phyloP scores from a whole-genome alignment of 92 coral and sea anemone genomes.

The Pocillopora meandrina region DNA sequence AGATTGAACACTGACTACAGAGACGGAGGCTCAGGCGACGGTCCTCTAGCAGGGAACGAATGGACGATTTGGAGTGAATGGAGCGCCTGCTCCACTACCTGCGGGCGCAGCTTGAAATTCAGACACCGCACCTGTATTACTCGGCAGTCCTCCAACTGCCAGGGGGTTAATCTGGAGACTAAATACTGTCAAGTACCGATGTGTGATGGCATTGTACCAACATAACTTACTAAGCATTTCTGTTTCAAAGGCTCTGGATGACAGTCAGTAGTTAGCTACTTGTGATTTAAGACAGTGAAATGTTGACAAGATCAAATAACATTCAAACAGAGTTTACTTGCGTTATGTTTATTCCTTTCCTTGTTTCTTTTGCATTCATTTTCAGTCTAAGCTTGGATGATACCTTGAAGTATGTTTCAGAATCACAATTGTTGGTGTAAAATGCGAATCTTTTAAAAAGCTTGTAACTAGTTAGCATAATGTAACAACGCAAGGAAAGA shows the following conservation, averaged over 20 bases:
- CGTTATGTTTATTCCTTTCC: too few species aligned
- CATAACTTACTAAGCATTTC: not conserved
- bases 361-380: too few species aligned
- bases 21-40: conserved; percentile 14
- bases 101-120: conserved; percentile 19
- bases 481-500: too few species aligned
- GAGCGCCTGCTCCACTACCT: conserved; percentile 14
- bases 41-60: not conserved
- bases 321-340: too few species aligned
- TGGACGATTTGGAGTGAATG: conserved; percentile 15
- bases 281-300: too few species aligned
- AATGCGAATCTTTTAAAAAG: too few species aligned
- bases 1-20: not conserved
- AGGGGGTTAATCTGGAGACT: conserved; percentile 14
- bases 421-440: too few species aligned
- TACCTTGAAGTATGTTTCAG: too few species aligned
- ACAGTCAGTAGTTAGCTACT: not conserved
- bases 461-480: too few species aligned
- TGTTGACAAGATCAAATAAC: too few species aligned
- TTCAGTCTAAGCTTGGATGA: too few species aligned
- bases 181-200: not conserved
- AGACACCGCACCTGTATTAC: conserved; percentile 16
- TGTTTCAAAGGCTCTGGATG: not conserved
- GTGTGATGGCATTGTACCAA: not conserved
- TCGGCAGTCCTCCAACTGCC: not conserved